phyloP scores from a whole-genome alignment of 2,888 invertebrate species.

The Yponomeuta cagnagella region DNA sequence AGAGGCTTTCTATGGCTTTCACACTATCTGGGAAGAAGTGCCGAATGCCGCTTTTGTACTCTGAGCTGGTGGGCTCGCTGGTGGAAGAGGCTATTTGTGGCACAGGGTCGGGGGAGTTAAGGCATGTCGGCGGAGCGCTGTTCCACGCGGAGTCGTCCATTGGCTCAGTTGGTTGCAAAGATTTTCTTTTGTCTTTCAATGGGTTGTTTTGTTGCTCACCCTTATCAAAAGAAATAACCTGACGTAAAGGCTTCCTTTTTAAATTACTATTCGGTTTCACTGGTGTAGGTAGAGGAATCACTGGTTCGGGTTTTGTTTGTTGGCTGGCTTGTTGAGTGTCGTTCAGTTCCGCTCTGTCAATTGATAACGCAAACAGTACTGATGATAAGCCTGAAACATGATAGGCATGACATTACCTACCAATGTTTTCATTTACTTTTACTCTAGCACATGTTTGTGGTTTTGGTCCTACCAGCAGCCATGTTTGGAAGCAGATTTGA shows the following conservation, averaged over 20 bases:
- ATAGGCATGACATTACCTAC: slow-evolving; percentile 17
- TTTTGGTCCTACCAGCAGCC: slow-evolving; percentile 81
- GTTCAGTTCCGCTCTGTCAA: slow-evolving; percentile 90
- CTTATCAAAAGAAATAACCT: slow-evolving; percentile 71
- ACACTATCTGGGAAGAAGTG: slow-evolving; percentile 69
- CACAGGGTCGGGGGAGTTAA: slow-evolving; percentile 75
- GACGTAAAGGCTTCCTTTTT: slow-evolving; percentile 61
- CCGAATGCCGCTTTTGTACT: slow-evolving; percentile 52
- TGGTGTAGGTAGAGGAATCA: slow-evolving; percentile 81
- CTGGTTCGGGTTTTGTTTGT: slow-evolving; percentile 76
- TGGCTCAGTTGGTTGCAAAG: slow-evolving; percentile 29
- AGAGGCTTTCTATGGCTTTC: slow-evolving; percentile 57
- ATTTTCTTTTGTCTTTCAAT: slow-evolving; percentile 31
- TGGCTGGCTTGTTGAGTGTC: slow-evolving; percentile 69
- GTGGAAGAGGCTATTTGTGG: slow-evolving; percentile 40
- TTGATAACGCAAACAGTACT: slow-evolving; percentile 93
- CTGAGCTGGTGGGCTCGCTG: slow-evolving; percentile 66
- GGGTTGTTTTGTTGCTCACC: slow-evolving; percentile 38
- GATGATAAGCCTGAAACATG: slow-evolving; percentile 84
- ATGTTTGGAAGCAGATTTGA: slow-evolving; percentile 87
- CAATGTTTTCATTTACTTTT: slow-evolving; percentile 6
- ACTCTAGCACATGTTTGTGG: not conserved
- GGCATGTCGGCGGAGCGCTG: slow-evolving; percentile 78
- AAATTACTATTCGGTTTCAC: slow-evolving; percentile 63
- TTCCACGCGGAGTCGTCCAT: slow-evolving; percentile 50